Evolutionary conservation across 2,113 vertebrate species (phyloP).

Genomic region (Hystrix cristata): DNA sequence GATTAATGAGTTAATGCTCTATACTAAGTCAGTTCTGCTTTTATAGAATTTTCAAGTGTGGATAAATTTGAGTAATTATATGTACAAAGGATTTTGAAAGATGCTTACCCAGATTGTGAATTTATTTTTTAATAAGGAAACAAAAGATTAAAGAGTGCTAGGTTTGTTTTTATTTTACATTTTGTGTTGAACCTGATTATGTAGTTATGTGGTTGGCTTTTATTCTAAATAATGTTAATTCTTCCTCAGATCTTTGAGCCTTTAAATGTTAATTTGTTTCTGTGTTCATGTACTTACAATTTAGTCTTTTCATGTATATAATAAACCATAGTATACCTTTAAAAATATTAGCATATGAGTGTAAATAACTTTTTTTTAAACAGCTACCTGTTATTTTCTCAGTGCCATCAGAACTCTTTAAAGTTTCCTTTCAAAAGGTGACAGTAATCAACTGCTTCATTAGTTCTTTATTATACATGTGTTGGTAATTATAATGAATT

Average conservation of each 20-base stretch:
- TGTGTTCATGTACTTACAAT: neutral
- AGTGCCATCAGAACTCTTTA: neutral
- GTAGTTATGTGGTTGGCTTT: neutral
- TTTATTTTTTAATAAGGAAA: neutral
- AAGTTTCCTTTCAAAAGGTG: constrained; percentile 7
- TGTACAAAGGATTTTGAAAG: constrained; percentile 25
- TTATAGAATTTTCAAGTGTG: constrained; percentile 42
- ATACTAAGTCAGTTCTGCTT: constrained; percentile 32
- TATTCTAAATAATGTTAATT: neutral
- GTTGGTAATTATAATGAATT: neutral
- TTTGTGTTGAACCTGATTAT: neutral
- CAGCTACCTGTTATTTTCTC: neutral
- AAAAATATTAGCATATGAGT: neutral
- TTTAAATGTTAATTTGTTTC: constrained; percentile 40
- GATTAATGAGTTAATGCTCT: neutral
- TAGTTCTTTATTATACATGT: neutral
- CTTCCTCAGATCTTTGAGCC: neutral
- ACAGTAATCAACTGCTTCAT: neutral
- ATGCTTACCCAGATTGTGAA: neutral
- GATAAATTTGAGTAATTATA: constrained; percentile 36
- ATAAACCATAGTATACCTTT: neutral
- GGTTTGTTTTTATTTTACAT: constrained; percentile 11
- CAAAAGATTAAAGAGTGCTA: neutral
- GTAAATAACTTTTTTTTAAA: constrained; percentile 36
- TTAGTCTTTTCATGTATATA: neutral